Conservation (phyloP, 30 jellyfish, hydroid and myxozoan species). For the Turritopsis rubra region DNA sequence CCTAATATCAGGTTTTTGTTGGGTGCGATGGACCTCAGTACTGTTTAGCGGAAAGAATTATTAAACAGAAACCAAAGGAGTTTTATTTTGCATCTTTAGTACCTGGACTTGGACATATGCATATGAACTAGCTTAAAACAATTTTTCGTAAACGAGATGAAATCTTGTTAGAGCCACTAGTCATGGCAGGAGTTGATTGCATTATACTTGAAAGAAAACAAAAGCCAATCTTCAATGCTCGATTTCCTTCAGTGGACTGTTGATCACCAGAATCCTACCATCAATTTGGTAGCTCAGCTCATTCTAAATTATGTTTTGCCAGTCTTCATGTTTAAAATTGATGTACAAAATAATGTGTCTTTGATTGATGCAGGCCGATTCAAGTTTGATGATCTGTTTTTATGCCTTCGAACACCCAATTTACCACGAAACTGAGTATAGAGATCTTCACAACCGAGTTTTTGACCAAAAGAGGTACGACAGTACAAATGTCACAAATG, state of each 20-base stretch:
- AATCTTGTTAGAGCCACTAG: neutral
- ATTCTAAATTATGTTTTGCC: constrained; percentile 8
- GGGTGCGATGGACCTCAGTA: constrained; percentile 13
- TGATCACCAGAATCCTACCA: neutral
- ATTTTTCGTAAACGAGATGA: constrained; percentile 9
- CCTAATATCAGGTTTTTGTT: neutral
- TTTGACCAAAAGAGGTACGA: neutral
- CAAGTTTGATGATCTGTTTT: constrained; percentile 15
- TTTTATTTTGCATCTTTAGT: neutral
- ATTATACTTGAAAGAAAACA: neutral
- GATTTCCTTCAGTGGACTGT: neutral
- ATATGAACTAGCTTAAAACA: constrained; percentile 13
- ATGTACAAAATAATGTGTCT: neutral
- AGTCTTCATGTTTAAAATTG: neutral
- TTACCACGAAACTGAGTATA: neutral
- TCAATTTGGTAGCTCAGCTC: neutral
- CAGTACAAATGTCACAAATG: no score
- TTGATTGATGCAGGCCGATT: constrained; percentile 15
- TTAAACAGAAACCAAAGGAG: neutral
- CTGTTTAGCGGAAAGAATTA: neutral
- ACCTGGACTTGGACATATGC: constrained; percentile 16
- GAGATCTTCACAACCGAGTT: constrained; percentile 13
- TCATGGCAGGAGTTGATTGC: neutral
- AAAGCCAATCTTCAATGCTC: neutral
- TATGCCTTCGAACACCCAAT: constrained; percentile 14